Evolutionary conservation across 1,140 invertebrate species (phyloP).

Genomic region (Dreissena rostriformis): DNA sequence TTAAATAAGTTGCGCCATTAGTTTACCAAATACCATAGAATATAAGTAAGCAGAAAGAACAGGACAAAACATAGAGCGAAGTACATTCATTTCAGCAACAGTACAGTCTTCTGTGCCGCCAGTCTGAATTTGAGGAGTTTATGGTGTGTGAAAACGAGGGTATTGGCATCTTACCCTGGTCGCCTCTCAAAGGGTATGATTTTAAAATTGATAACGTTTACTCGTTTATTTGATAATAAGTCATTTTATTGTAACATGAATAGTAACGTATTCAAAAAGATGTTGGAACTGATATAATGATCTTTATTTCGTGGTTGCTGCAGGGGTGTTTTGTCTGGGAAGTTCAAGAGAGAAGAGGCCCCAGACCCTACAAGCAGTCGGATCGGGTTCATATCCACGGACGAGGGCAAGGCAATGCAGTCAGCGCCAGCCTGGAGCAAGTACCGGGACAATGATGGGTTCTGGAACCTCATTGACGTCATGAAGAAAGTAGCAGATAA

Average conservation of each 20-base stretch:
- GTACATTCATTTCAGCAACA: conserved; percentile 62
- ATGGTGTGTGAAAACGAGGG: conserved; percentile 73
- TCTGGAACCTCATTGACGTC: conserved; percentile 56
- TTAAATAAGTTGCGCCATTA: too few relatives aligned
- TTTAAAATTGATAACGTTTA: too few relatives aligned
- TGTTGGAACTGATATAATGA: too few relatives aligned
- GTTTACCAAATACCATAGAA: too few relatives aligned
- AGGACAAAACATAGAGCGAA: too few relatives aligned
- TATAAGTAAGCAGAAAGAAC: too few relatives aligned
- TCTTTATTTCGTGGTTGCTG: neutral
- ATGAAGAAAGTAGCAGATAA: conserved; percentile 49
- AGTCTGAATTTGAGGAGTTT: conserved; percentile 70
- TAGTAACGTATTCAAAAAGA: too few relatives aligned
- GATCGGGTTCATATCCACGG: conserved; percentile 54
- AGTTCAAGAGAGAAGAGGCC: conserved; percentile 54
- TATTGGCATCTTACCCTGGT: conserved; percentile 69
- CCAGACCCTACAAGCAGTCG: conserved; percentile 44
- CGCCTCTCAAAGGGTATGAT: conserved; percentile 72
- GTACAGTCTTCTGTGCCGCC: conserved; percentile 69
- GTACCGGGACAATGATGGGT: conserved; percentile 49
- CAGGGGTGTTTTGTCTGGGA: conserved; percentile 61
- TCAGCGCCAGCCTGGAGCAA: conserved; percentile 62
- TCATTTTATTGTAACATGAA: too few relatives aligned
- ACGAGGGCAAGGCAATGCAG: conserved; percentile 58
- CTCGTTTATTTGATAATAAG: too few relatives aligned